Percentiles rank a stretch among this genome's conserved stretches.
Conservation (phyloP, 1,140 invertebrate genomes). For the Physella acuta region DNA sequence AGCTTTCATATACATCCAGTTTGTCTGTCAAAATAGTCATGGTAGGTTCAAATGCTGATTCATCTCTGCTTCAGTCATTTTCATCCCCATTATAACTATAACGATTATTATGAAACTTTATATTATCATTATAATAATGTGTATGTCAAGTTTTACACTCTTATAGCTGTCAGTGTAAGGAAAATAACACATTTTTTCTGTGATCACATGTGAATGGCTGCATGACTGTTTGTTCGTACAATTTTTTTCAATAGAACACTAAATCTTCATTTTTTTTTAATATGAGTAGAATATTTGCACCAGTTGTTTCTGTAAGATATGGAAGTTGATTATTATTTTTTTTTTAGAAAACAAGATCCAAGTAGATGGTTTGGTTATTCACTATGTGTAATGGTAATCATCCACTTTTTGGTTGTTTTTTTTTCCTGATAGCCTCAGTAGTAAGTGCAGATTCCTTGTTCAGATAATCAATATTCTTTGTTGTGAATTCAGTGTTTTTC, state of each 20-base stretch:
- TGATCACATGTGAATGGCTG: slow-evolving; percentile 14
- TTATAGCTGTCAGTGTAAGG: neutral
- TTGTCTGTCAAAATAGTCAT: no score
- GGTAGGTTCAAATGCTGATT: neutral
- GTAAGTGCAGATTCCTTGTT: slow-evolving; percentile 2
- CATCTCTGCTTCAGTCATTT: neutral
- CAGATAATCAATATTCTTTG: slow-evolving; percentile 14
- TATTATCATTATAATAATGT: no score
- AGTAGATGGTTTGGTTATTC: neutral
- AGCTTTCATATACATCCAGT: no score
- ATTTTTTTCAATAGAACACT: neutral
- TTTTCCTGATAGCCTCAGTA: neutral
- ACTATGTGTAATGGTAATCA: neutral
- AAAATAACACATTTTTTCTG: slow-evolving; percentile 10
- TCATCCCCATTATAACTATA: no score
- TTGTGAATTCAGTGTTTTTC: slow-evolving; percentile 19
- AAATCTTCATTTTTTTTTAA: no score
- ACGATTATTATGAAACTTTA: no score
- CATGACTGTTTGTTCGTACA: neutral
- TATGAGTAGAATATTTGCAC: no score
- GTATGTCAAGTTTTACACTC: neutral
- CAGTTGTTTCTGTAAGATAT: no score
- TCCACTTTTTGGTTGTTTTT: neutral
- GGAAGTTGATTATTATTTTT: no score
- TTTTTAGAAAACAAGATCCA: no score